These are phyloP conservation scores for Mesocricetus auratus DNA, from an alignment of 2,113 vertebrate species.

Conservation along the genomic window DNA sequence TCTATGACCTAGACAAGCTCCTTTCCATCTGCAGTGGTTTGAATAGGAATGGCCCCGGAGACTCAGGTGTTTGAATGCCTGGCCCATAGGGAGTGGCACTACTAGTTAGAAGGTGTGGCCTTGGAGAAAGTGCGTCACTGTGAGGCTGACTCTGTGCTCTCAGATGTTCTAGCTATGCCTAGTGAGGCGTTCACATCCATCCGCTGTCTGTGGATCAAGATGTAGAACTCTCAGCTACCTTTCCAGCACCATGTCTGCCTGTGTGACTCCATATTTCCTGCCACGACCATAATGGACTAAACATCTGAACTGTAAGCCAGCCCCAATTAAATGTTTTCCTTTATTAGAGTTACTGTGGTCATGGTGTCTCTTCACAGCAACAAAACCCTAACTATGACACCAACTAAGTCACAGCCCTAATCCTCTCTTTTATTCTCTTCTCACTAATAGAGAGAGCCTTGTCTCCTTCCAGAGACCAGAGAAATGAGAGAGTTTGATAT, in stretches of 20 bases:
- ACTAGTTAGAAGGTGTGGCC: neutral
- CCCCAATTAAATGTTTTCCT: neutral
- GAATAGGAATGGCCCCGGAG: neutral
- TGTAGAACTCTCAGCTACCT: neutral
- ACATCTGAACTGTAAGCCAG: neutral
- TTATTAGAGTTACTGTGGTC: neutral
- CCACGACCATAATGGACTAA: neutral
- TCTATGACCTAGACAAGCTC: neutral
- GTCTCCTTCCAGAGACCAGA: slow-evolving; percentile 42
- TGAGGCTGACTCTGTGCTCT: neutral
- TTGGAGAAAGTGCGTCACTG: neutral
- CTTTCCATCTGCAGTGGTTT: neutral
- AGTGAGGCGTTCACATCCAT: neutral
- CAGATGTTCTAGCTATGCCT: neutral
- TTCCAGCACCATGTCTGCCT: neutral
- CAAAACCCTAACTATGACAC: neutral
- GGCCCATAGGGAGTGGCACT: neutral
- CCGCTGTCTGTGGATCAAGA: neutral
- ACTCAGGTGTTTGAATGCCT: neutral
- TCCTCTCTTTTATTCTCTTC: neutral
- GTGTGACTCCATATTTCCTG: too few relatives aligned
- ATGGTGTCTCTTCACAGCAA: neutral
- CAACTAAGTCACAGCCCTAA: neutral
- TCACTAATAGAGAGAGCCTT: neutral
- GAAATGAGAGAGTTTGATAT: slow-evolving; percentile 9